Evolutionary conservation across 2,888 invertebrate genomes (phyloP).

Genomic region (Crocallis elinguaria): DNA sequence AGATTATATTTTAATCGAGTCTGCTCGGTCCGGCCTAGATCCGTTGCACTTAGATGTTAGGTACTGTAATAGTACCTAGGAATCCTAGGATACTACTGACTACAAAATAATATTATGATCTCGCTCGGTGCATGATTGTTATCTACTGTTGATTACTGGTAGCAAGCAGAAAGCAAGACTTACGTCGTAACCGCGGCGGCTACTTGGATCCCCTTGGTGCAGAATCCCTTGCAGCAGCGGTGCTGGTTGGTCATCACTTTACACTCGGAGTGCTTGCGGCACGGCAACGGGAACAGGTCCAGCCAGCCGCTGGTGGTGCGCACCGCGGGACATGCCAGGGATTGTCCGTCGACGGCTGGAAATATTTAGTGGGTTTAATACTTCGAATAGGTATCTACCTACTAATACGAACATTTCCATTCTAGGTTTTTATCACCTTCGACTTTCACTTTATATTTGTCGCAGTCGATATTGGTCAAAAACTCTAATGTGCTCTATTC

Average conservation of each 20-base stretch:
- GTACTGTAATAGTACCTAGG: no score
- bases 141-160: neutral
- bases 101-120: neutral
- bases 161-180: conserved; percentile 37
- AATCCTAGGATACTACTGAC: neutral
- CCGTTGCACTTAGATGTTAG: no score
- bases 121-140: no score
- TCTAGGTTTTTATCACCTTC: no score
- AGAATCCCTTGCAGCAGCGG: conserved; percentile 84
- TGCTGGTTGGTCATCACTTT: conserved; percentile 80
- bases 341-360: conserved; percentile 57
- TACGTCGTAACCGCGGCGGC: conserved; percentile 60
- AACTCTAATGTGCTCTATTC: no score
- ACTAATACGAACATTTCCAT: no score
- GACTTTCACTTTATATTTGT: no score
- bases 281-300: conserved; percentile 84
- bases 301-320: conserved; percentile 80
- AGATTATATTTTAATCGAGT: no score
- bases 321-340: conserved; percentile 72
- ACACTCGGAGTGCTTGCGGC: conserved; percentile 82
- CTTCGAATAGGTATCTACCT: no score
- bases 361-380: no score
- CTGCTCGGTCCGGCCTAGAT: no score
- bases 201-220: conserved; percentile 76
- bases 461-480: no score